Evolutionary conservation across 2,113 vertebrate species (phyloP).

Genomic region (Apaloderma vittatum): DNA sequence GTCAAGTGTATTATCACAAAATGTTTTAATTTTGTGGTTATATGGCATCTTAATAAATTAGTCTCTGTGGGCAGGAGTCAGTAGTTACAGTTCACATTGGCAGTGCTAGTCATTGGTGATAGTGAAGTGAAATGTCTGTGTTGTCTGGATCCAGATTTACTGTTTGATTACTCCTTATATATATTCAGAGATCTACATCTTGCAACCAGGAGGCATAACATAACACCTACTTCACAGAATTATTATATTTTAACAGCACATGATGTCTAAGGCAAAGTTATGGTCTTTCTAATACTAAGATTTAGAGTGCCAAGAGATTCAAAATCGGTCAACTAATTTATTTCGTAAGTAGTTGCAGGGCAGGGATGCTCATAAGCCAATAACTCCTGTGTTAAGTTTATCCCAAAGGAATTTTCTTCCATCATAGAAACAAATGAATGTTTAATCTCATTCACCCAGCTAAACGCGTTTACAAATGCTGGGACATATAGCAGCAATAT

Average conservation of each 20-base stretch:
- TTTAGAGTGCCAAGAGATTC: background rate
- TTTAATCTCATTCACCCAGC: background rate
- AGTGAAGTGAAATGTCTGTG: background rate
- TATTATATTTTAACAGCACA: background rate
- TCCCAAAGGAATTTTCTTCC: background rate
- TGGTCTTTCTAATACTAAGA: background rate
- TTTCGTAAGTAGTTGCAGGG: background rate
- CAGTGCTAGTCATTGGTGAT: background rate
- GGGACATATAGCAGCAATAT: background rate
- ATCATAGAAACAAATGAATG: background rate
- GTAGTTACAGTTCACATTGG: background rate
- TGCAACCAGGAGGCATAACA: background rate
- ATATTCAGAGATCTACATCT: background rate
- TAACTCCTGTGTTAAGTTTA: background rate
- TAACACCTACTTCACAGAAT: background rate
- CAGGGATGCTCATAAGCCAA: background rate
- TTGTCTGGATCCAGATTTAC: background rate
- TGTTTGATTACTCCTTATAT: background rate
- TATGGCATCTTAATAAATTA: background rate
- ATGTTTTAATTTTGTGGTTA: background rate
- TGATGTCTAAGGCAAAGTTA: background rate
- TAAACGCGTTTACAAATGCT: background rate
- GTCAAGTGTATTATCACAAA: background rate
- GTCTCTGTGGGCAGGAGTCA: background rate
- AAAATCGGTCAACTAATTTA: conserved; percentile 36